These are phyloP conservation scores for Microtus richardsoni DNA, from an alignment of 2,113 vertebrate genomes.

Conservation along the genomic window DNA sequence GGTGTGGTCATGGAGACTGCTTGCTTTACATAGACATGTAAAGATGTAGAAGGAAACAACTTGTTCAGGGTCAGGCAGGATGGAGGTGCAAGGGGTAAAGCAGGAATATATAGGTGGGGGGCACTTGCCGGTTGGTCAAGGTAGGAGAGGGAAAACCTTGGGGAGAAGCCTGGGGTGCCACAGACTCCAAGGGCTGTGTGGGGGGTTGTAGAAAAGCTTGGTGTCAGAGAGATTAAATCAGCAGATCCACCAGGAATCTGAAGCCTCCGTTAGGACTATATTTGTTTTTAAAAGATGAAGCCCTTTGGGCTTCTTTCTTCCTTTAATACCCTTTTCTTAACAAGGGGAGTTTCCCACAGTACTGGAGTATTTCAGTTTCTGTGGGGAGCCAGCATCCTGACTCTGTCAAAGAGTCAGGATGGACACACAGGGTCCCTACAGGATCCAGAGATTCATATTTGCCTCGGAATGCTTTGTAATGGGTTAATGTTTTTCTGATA, in stretches of 20 bases:
- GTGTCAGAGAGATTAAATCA: neutral
- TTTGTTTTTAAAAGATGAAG: neutral
- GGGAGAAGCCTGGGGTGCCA: neutral
- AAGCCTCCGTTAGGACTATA: neutral
- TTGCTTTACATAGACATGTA: neutral
- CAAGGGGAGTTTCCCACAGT: neutral
- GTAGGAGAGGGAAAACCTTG: no score
- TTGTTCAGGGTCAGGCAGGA: neutral
- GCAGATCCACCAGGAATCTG: neutral
- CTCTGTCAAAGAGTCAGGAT: neutral
- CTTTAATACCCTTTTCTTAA: neutral
- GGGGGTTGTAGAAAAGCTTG: neutral
- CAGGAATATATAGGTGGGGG: neutral
- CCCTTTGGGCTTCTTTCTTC: neutral
- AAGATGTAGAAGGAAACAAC: neutral
- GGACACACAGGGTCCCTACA: neutral
- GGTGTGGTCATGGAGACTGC: neutral
- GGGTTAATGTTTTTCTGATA: conserved; percentile 30
- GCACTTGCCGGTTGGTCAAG: neutral
- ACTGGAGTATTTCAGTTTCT: neutral
- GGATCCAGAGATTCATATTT: neutral
- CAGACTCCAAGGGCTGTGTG: neutral
- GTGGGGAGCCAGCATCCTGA: neutral
- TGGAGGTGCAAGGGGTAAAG: neutral
- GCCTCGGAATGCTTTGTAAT: neutral